Conservation (phyloP, 1,140 invertebrate genomes). For the Belonocnema kinseyi region DNA sequence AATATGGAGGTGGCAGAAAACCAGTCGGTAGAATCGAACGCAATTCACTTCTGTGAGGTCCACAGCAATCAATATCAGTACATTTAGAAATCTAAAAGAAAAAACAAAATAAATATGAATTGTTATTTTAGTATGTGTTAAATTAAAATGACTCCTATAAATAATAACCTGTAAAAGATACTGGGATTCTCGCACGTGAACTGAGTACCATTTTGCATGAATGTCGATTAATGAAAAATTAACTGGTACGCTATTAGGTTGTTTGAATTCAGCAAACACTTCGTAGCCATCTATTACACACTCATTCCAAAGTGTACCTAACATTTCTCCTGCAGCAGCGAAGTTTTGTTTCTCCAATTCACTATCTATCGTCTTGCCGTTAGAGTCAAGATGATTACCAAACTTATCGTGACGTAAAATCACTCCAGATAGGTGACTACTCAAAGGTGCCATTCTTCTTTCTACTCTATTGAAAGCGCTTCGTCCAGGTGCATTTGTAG, state of each 20-base stretch:
- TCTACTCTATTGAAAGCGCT: not conserved
- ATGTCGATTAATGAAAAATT: not conserved
- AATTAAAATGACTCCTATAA: no score
- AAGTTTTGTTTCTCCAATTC: not conserved
- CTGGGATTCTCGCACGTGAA: no score
- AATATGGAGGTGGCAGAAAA: constrained; percentile 24
- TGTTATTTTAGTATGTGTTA: no score
- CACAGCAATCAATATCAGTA: not conserved
- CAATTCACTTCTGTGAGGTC: not conserved
- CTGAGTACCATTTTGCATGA: no score
- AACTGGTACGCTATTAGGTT: not conserved
- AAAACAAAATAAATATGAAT: no score
- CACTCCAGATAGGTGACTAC: not conserved
- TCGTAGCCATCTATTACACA: not conserved
- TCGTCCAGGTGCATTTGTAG: constrained; percentile 59
- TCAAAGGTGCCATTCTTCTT: constrained; percentile 1
- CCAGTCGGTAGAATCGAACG: constrained; percentile 10
- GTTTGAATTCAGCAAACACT: not conserved
- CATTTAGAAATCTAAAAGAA: no score
- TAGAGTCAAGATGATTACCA: not conserved
- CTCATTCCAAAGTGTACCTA: not conserved
- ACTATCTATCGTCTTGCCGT: not conserved
- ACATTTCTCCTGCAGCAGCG: not conserved
- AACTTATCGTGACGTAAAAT: not conserved
- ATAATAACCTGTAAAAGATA: no score